Percentiles rank a stretch among this genome's conserved stretches.
Conservation (phyloP, 2,888 invertebrate species). For the Rhorus exstirpatorius region DNA sequence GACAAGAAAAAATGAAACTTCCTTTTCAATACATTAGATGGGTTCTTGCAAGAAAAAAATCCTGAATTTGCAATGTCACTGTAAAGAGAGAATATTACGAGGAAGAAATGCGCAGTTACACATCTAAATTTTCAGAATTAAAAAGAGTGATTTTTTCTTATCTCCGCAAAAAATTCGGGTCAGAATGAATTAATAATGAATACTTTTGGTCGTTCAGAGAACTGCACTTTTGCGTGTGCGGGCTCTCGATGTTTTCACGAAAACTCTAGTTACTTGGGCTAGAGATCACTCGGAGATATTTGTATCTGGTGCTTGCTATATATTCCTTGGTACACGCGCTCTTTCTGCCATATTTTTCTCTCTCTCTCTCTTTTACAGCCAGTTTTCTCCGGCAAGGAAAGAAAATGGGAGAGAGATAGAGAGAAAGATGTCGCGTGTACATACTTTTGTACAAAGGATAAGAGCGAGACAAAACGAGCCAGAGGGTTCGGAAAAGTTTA, state of each 20-base stretch:
- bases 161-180: constrained; percentile 17
- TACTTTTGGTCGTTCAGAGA: constrained; percentile 10
- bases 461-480: constrained; percentile 75
- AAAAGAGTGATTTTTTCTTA: background rate
- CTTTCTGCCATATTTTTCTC: constrained; percentile 2
- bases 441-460: constrained; percentile 39
- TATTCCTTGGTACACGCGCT: constrained; percentile 34
- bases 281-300: constrained; percentile 30
- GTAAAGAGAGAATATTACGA: no score
- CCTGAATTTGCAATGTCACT: no score
- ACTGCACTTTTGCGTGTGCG: constrained; percentile 4
- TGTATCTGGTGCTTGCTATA: constrained; percentile 60
- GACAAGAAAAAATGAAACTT: no score
- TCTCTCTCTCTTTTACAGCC: no score
- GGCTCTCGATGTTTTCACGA: constrained; percentile 13
- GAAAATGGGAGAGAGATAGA: background rate
- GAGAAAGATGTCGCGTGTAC: background rate
- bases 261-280: constrained; percentile 40
- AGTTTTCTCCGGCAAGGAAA: constrained; percentile 8
- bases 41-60: no score
- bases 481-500: constrained; percentile 79
- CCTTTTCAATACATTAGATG: no score
- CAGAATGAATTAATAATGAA: constrained; percentile 55
- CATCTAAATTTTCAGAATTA: background rate
- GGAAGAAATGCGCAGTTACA: no score